These are phyloP conservation scores for Saccopteryx leptura DNA, from an alignment of 2,113 vertebrate species.

Conservation along the genomic window DNA sequence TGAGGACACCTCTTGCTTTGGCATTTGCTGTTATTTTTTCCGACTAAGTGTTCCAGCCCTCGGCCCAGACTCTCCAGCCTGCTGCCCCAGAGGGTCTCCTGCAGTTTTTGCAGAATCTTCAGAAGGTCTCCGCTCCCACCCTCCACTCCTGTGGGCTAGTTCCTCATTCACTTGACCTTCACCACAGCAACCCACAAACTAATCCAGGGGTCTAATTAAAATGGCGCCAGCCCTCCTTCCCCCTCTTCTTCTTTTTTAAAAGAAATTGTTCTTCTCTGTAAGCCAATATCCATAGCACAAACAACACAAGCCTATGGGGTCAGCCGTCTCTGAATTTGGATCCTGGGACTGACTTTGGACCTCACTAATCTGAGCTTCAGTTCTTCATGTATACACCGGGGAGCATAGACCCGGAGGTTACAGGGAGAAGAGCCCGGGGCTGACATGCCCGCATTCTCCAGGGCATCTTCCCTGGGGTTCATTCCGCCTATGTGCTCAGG, in stretches of 20 bases:
- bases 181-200: background rate
- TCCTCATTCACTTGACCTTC: accelerated
- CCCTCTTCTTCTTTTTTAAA: background rate
- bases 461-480: accelerated
- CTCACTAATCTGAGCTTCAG: background rate
- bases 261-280: background rate
- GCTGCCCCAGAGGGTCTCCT: accelerated
- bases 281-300: background rate
- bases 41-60: background rate
- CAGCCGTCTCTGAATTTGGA: background rate
- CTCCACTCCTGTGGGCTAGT: accelerated
- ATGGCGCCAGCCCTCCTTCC: no score
- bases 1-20: background rate
- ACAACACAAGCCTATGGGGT: background rate
- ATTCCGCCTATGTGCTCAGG: background rate
- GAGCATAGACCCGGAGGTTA: accelerated
- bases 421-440: accelerated
- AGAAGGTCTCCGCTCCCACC: background rate
- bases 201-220: background rate
- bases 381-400: background rate
- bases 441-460: accelerated
- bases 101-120: accelerated
- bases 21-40: background rate
- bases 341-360: background rate
- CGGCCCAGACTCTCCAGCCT: background rate